Base-by-base conservation (phyloP, 2,113 vertebrate genomes). In the Lepisosteus osseus region DNA sequence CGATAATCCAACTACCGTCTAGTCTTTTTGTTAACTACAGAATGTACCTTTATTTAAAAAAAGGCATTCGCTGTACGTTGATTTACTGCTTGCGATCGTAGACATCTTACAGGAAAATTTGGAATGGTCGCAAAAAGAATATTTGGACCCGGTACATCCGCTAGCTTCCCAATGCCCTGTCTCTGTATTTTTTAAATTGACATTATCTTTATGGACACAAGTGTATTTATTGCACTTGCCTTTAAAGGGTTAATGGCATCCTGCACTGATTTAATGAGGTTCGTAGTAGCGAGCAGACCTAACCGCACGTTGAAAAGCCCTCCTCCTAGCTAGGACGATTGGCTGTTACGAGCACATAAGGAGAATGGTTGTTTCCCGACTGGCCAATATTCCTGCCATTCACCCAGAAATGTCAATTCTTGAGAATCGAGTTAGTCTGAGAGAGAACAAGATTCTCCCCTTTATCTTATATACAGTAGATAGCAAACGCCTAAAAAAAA, bases 351-450 rank as follows among this genome's bases (percentile, higher is more conserved):
- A 81, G 70, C 79, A 78, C 73, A 76, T 75, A 67, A 77, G 67
- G 62, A 68, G 68, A 76, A 71, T 81, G 80, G 69, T 76, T 74
- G 74, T 57, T 77, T 78, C 80, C 70, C 78, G 70, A 91, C 81
- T 89, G 75, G 89, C 85, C 69, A 81, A 78, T 75, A 11, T 76
- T 63, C 74, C 56, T 90, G 90, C 89, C 89, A 89, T 78, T 92
- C 88, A 89, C 78, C 29, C 6, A 59, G 74, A 73, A 74, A 79
- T 82, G 86, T 83, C 88, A 88, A 88, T 86, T 80, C 82, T 65
- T 80, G 65, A 66, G 11, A 65, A 66, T 44, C 54, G 55, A 65
- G 67, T 75, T 70, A 44, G 73, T 70, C 43, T 75, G 68, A 70
- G 14, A 63, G 47, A 42, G 51, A 29, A 57, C 29, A 54, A 29